Base-by-base conservation (phyloP, 2,797 vertebrate genomes). In the Alauda arvensis region DNA sequence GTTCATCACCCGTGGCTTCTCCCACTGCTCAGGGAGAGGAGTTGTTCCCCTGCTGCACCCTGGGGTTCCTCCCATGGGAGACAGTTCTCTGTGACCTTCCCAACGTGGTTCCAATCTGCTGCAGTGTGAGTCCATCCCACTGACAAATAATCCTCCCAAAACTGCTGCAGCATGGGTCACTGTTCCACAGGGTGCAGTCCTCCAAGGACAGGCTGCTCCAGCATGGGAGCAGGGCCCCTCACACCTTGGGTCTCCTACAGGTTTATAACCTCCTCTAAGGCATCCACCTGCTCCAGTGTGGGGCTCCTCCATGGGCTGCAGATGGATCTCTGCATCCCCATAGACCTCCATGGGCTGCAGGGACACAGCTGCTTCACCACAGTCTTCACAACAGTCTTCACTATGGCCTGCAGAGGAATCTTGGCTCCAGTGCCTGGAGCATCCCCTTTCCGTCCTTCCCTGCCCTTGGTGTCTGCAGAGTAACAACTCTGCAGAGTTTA, bases 211-310 rank as follows among this genome's bases (percentile, higher is more conserved):
- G 46, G 56, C 39, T 69, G 66, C 48, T 61, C 48, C 48, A 69
- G 56, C 39, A 0, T 10, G n/a, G 46, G 12, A 61, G n/a, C 66
- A 61, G 40, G 29, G 24, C 28, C 13, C 34, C 28, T 45, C 2
- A 0, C 23, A 34, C 15, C 18, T 16, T 5, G 28, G 26, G 18
- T 53, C 10, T 61, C 15, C 40, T 48, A 46, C 0, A 0, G 48
- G 5, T 10, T 61, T 8, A 16, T 40, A 61, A 28, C 7, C 18
- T 61, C 18, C 31, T 20, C 25, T n/a, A 40, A 37, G n/a, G n/a
- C 48, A 69, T 5, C 23, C n/a, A 12, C 39, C 65, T 11, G 5
- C 40, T 46, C 12, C 12, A 3, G 23, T 5, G 6, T 28, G 29
- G 48, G 40, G 10, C 53, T 59, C 20, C 31, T 20, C 20, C 18